Base-by-base conservation (phyloP, 1,140 invertebrate species). In the Drosophila repleta region DNA sequence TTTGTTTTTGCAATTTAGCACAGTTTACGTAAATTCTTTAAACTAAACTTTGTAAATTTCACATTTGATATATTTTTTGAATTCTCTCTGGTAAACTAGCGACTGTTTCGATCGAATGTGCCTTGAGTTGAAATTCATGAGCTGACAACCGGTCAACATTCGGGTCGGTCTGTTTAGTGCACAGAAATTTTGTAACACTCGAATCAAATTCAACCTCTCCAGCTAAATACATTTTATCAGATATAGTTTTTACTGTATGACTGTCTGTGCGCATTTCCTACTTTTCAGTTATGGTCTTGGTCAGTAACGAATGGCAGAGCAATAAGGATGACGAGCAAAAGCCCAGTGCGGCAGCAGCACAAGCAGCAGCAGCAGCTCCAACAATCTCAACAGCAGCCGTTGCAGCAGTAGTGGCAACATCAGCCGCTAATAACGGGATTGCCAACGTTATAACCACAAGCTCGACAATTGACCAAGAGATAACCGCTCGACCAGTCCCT, bases 211-310 rank as follows among this genome's bases (percentile, higher is more conserved):
- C 11, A 46, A 55, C 11, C 53, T 49, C 45, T 66, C 24, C 51
- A 56, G 29, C 43, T 26, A 71, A 57, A 18, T 29, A 17, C 18
- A 58, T 68, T 62, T 26, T 32, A 43, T 52, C 37, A 17, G 29
- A 37, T 37, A 35, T 64, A 17, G n/a, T 46, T 24, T 64, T 29
- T 46, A 35, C 63, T 58, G 49, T 58, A 13, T 60, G 24, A 48
- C 57, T 62, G 17, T 45, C 57, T 45, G 45, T 63, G 51, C 24
- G 18, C 24, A 35, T 71, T 57, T 46, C n/a, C 26, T 60, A 15
- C 21, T 13, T 63, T 64, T 4, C 39, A 83, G 83, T 76, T 64
- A 88, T 88, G 83, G 83, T 88, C 65, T 76, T 88, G 65, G 83
- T 79, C 46, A 79, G 83, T 48, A 88, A 82, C 41, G 83, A 88